Base-by-base conservation (phyloP, 2,113 vertebrate species). In the Pseudorasbora parva region DNA sequence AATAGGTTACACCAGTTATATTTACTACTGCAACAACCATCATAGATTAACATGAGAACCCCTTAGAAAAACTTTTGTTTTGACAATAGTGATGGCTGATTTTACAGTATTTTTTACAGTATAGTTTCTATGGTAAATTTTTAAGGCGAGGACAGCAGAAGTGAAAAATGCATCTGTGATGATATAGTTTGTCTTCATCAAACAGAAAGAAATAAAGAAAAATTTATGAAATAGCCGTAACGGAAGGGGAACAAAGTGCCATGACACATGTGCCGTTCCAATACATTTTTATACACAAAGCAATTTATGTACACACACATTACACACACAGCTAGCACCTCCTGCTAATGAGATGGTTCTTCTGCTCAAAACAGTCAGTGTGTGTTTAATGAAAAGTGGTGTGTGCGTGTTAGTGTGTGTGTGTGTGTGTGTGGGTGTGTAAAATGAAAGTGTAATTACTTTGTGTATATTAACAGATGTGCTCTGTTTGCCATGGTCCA, bases 391-490 rank as follows among this genome's bases (percentile, higher is more conserved):
- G 76, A 77, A 77, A 77, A 76, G 74, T 56, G 51, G 17, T 77
- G 51, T 75, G 73, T 57, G 49, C 56, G 76, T 82, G 73, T 72
- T 49, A 60, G 25, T 59, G 64, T 85, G 41, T 69, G 68, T 59
- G 51, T 60, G 15, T 82, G 73, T 72, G 60, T 69, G 27, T 59
- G 64, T 85, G 41, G 43, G 68, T 25, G 51, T 60, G 15, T 51
- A 19, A 60, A 73, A 73, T 85, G 79, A 86, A 82, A 87, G 71
- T 77, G 69, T 87, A 84, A 85, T 84, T 79, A 84, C 80, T 74
- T 60, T 81, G 78, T 78, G 73, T 64, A 25, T 79, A 84, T 88
- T 88, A 88, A 86, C 82, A 88, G 71, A 82, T 84, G 86, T 78
- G 86, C 74, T 78, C 83, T 17, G 56, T 73, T 84, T 84, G 78